phyloP scores from a whole-genome alignment of 2,113 vertebrate species.

The Silurus asotus region DNA sequence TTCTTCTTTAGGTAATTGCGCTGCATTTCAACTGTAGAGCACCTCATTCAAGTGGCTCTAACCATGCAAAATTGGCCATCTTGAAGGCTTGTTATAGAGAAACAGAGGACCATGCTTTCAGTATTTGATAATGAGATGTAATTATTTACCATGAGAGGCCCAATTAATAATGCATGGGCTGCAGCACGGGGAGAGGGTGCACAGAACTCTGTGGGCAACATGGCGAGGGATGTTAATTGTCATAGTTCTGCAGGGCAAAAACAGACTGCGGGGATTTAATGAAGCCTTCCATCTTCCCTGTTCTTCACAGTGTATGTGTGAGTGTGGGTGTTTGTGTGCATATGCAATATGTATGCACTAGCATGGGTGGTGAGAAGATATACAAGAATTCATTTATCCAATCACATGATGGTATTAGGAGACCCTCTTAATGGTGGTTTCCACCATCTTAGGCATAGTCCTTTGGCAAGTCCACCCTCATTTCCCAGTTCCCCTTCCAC shows the following conservation, averaged over 20 bases:
- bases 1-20: background rate
- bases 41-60: conserved; percentile 32
- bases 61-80: conserved; percentile 40
- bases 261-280: conserved; percentile 31
- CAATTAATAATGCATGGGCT: conserved; percentile 58
- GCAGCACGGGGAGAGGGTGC: conserved; percentile 35
- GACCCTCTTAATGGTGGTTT: conserved; percentile 3
- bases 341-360: background rate
- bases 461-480: background rate
- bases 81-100: conserved; percentile 47
- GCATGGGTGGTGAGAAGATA: background rate
- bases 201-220: conserved; percentile 25
- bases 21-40: background rate
- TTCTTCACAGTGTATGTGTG: background rate
- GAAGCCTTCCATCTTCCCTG: conserved; percentile 27
- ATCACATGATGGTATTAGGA: background rate
- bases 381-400: conserved; percentile 15
- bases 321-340: background rate
- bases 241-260: conserved; percentile 11
- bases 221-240: conserved; percentile 44
- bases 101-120: conserved; percentile 28
- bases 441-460: background rate
- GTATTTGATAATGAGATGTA: conserved; percentile 54
- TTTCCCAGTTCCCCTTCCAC: background rate
- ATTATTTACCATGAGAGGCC: conserved; percentile 57